Evolutionary conservation across 2,113 vertebrate genomes (phyloP).

Genomic region (Bubo scandiacus): DNA sequence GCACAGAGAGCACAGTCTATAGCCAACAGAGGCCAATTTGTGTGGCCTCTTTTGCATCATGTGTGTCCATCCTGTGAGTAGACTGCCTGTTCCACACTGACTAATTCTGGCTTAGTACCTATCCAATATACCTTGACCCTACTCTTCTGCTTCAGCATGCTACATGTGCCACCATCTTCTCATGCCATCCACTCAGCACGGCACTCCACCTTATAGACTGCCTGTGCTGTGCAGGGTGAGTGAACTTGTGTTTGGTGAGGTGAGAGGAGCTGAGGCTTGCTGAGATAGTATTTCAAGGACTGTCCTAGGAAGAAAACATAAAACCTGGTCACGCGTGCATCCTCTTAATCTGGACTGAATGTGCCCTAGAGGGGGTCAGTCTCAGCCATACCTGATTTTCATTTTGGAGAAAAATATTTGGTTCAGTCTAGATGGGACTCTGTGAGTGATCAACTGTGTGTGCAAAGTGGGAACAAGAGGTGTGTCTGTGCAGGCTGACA

Average conservation of each 20-base stretch:
- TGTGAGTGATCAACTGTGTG: neutral
- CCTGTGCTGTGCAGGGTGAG: rapidly evolving
- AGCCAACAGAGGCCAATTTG: neutral
- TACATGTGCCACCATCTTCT: rapidly evolving
- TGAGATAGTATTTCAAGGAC: neutral
- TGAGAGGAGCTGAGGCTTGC: neutral
- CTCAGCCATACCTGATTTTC: neutral
- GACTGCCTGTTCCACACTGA: neutral
- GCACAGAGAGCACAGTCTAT: neutral
- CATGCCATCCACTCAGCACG: neutral
- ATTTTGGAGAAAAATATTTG: neutral
- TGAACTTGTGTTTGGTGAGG: neutral
- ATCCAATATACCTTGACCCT: neutral
- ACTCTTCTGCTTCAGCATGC: neutral
- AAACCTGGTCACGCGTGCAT: neutral
- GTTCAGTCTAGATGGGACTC: neutral
- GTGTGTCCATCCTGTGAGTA: neutral
- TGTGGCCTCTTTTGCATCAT: neutral
- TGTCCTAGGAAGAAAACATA: neutral
- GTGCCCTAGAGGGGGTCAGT: neutral
- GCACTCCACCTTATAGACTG: neutral
- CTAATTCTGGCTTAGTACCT: neutral
- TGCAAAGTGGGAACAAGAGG: neutral
- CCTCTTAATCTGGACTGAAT: neutral
- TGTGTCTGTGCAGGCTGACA: neutral